Conservation (phyloP, 1,140 invertebrate genomes). For the Drosophila orosa region DNA sequence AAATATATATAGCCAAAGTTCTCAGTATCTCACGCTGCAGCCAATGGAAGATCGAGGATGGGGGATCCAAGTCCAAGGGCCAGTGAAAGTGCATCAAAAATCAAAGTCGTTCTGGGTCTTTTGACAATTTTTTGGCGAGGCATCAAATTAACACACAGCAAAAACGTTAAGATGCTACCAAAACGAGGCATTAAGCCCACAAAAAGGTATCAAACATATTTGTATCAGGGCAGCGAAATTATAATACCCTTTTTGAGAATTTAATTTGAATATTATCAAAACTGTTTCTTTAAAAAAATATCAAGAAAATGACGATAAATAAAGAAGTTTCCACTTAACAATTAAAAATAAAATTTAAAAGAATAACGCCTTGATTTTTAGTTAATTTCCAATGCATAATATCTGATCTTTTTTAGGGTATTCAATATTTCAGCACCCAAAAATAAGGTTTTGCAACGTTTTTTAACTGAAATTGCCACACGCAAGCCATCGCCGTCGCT, state of each 20-base stretch:
- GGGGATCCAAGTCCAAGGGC: conserved; percentile 10
- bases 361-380: too few species aligned
- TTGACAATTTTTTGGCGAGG: conserved; percentile 71
- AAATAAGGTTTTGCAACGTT: conserved; percentile 3
- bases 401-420: conserved; percentile 27
- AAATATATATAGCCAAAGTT: conserved; percentile 10
- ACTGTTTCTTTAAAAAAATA: too few species aligned
- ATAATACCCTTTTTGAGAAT: background rate
- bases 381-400: background rate
- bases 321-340: too few species aligned
- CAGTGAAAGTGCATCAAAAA: conserved; percentile 79
- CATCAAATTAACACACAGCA: conserved; percentile 77
- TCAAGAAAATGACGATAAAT: too few species aligned
- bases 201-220: background rate
- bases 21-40: conserved; percentile 76
- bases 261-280: too few species aligned
- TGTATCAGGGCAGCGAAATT: background rate
- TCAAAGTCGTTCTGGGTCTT: conserved; percentile 69
- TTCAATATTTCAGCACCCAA: background rate
- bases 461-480: conserved; percentile 82
- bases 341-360: too few species aligned
- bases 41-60: conserved; percentile 15
- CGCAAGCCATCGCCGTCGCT: conserved; percentile 76
- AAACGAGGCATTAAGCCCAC: conserved; percentile 33
- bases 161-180: conserved; percentile 73